These are phyloP conservation scores for Hemiprocne comata DNA, from an alignment of 2,113 vertebrate species.

Conservation along the genomic window DNA sequence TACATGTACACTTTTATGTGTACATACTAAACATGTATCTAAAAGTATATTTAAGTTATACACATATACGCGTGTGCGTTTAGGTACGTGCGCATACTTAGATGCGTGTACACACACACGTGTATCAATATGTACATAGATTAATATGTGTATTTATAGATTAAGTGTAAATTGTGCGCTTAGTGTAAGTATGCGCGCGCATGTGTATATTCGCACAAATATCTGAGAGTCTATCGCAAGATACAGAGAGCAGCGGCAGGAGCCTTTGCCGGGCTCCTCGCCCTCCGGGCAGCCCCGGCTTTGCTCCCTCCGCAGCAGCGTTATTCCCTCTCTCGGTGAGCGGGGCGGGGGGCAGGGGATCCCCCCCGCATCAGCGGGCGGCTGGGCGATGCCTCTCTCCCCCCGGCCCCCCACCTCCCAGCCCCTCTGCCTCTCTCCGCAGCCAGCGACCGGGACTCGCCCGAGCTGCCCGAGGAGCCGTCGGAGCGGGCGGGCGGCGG, in stretches of 20 bases:
- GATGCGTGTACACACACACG: too few relatives aligned
- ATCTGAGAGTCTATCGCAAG: rapidly evolving
- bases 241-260: neutral
- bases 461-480: constrained; percentile 79
- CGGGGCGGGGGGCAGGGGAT: neutral
- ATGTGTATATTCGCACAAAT: rapidly evolving
- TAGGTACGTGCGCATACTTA: too few relatives aligned
- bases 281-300: neutral
- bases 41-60: neutral
- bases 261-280: neutral
- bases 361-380: too few relatives aligned
- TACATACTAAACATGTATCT: neutral
- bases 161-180: neutral
- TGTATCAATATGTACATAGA: rapidly evolving
- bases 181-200: rapidly evolving
- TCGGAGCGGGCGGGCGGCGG: constrained; percentile 61
- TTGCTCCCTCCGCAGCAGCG: neutral
- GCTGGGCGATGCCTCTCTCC: too few relatives aligned
- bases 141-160: too few relatives aligned
- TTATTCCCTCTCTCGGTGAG: neutral
- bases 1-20: rapidly evolving
- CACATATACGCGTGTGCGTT: rapidly evolving
- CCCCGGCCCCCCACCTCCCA: neutral
- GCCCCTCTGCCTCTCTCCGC: constrained; percentile 32
- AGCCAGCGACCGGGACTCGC: constrained; percentile 86